Base-by-base conservation (phyloP, 2,113 vertebrate genomes). In the Columba livia region DNA sequence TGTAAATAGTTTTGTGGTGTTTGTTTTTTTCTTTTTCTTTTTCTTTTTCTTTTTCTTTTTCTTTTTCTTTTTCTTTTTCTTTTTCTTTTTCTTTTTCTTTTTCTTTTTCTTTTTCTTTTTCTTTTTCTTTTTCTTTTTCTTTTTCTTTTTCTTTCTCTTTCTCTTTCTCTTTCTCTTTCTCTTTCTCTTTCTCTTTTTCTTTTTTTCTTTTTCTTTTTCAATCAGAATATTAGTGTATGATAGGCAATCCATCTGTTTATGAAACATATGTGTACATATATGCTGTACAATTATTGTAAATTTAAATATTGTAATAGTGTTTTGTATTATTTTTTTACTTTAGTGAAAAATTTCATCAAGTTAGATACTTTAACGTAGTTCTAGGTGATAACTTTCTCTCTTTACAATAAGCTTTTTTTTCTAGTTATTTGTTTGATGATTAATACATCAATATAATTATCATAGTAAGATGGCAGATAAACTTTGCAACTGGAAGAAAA, bases 171-270 rank as follows among this genome's bases (percentile, higher is more conserved):
- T 15, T 15, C 6, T 42, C 12, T 42, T 42, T 42, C 6, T 42
- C 13, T 15, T 42, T 16, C 6, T 42, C 6, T 42, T 42, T 42
- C 15, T 42, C 40, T 42, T 42, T 42, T 42, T 16, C 12, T 42
- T 42, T 17, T 44, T 17, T 14, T 17, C 7, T 44, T 44, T 47
- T 42, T 6, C 24, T 48, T 36, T 64, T 60, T 0, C 60, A 54
- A 74, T 44, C 11, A 65, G 24, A 78, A 75, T 66, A 72, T 80
- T 61, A 48, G 5, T 57, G 8, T 11, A 12, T 61, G 23, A 73
- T 93, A 89, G 7, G 1, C 5, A 65, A 25, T 57, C 7, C 9
- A 64, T 65, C 26, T 0, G 0, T 79, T 60, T 72, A 60, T 29
- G 25, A 85, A 88, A 34, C 6, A 9, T 44, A 16, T 31, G 7